Conservation (phyloP, 2,888 invertebrate species). For the Thecocarcelia acutangulata region DNA sequence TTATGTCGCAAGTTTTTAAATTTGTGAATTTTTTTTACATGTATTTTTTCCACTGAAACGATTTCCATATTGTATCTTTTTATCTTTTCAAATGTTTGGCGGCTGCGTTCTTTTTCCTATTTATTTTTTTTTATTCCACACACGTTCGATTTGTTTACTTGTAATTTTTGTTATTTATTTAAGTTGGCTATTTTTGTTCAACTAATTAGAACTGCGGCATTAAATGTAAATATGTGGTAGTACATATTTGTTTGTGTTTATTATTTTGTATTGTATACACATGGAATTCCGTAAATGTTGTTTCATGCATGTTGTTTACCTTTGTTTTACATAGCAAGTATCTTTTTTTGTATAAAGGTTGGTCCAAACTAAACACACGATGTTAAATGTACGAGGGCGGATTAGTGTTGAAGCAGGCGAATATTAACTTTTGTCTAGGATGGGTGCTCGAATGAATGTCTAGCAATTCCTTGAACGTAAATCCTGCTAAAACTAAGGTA, state of each 20-base stretch:
- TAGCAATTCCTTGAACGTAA: too few species aligned
- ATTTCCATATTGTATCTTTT: not conserved
- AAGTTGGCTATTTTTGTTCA: conserved; percentile 35
- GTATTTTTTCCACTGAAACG: not conserved
- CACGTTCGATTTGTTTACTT: conserved; percentile 36
- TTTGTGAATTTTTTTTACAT: too few species aligned
- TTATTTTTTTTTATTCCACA: conserved; percentile 10
- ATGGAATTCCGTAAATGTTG: not conserved
- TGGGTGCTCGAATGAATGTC: too few species aligned
- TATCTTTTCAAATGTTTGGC: conserved; percentile 21
- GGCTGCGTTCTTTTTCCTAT: not conserved
- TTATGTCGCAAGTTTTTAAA: too few species aligned
- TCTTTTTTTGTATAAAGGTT: not conserved
- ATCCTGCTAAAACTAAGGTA: too few species aligned
- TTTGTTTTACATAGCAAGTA: too few species aligned
- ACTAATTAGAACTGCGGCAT: conserved; percentile 52
- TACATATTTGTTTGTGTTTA: not conserved
- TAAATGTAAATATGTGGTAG: conserved; percentile 25
- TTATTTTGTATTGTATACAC: not conserved
- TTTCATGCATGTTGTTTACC: not conserved
- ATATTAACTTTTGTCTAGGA: too few species aligned
- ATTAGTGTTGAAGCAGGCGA: too few species aligned
- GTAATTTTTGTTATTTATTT: conserved; percentile 23
- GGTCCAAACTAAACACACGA: too few species aligned
- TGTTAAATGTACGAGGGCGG: too few species aligned